Conservation (phyloP, 2,888 invertebrate genomes). For the Leptopilina drosophilae region DNA sequence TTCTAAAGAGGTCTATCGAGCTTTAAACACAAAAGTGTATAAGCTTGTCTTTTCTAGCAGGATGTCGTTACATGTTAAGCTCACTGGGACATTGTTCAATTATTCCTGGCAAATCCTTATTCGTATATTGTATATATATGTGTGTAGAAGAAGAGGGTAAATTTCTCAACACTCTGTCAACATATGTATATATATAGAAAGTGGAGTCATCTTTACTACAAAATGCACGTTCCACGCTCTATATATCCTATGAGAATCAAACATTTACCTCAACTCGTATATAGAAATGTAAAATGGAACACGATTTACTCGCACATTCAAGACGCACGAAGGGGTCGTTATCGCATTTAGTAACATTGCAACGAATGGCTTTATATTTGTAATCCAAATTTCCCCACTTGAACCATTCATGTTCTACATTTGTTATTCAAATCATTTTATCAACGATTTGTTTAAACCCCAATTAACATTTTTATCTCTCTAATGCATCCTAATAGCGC, state of each 20-base stretch:
- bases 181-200: neutral
- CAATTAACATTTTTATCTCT: neutral
- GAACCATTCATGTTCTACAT: neutral
- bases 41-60: neutral
- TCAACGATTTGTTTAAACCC: neutral
- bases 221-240: constrained; percentile 11
- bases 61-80: neutral
- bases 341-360: constrained; percentile 25
- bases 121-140: constrained; percentile 44
- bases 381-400: constrained; percentile 10
- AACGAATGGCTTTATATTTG: constrained; percentile 38
- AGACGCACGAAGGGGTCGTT: constrained; percentile 16
- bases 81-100: constrained; percentile 51
- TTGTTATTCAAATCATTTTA: constrained; percentile 19
- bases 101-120: constrained; percentile 56
- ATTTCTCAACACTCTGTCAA: constrained; percentile 29
- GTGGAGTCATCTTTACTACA: constrained; percentile 13
- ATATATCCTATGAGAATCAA: constrained; percentile 39
- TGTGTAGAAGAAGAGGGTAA: neutral
- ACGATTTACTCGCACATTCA: constrained; percentile 31
- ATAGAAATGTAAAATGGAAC: constrained; percentile 11
- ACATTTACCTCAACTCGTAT: constrained; percentile 30
- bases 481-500: no score
- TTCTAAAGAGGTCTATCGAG: constrained; percentile 17
- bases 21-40: neutral